phyloP scores from a whole-genome alignment of 2,888 invertebrate genomes.

The Mycalesis mineus region DNA sequence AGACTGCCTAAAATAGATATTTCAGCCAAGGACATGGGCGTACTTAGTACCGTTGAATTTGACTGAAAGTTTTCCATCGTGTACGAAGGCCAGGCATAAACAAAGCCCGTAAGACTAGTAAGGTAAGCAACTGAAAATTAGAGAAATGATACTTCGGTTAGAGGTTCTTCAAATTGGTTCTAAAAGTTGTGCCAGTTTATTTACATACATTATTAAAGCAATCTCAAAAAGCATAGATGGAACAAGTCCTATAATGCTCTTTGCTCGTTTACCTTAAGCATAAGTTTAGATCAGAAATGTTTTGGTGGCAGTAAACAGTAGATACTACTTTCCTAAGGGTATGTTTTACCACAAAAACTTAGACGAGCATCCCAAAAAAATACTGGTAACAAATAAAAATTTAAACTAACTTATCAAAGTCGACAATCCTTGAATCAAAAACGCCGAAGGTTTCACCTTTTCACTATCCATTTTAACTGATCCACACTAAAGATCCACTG shows the following conservation, averaged over 20 bases:
- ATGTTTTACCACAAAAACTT: too few relatives aligned
- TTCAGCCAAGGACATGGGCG: conserved; percentile 53
- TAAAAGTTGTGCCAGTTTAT: too few relatives aligned
- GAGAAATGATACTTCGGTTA: neutral
- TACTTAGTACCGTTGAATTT: conserved; percentile 52
- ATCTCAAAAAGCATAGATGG: too few relatives aligned
- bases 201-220: too few relatives aligned
- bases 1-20: conserved; percentile 60
- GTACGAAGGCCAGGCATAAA: conserved; percentile 65
- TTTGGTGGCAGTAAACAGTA: too few relatives aligned
- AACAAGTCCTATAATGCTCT: too few relatives aligned
- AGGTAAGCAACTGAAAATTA: conserved; percentile 51
- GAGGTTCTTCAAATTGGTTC: too few relatives aligned
- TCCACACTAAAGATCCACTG: neutral
- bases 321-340: too few relatives aligned
- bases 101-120: conserved; percentile 54
- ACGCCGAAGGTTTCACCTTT: conserved; percentile 43
- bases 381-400: neutral
- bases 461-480: conserved; percentile 37
- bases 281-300: too few relatives aligned
- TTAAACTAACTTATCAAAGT: conserved; percentile 49
- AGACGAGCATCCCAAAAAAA: too few relatives aligned
- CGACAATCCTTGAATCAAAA: conserved; percentile 45
- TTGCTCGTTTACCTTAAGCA: too few relatives aligned
- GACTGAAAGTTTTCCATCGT: conserved; percentile 56